Percentiles rank a stretch among this genome's conserved stretches.
phyloP scores from a whole-genome alignment of 2,888 invertebrate species.

The Melolontha melolontha region DNA sequence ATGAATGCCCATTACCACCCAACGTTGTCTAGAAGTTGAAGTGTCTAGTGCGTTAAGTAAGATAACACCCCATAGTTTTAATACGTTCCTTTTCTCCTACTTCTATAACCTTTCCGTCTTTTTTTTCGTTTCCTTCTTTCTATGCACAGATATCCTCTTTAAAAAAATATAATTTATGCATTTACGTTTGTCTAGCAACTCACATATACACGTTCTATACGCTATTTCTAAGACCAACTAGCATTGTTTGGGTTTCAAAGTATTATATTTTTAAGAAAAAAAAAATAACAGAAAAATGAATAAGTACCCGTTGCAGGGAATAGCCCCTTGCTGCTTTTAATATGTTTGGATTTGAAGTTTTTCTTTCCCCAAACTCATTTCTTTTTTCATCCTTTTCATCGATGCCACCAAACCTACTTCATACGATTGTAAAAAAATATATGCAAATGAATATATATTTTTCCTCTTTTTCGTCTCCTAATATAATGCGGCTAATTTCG shows the following conservation, averaged over 20 bases:
- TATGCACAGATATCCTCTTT: constrained; percentile 1
- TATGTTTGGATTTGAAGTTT: constrained; percentile 19
- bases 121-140: background rate
- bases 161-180: constrained; percentile 36
- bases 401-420: constrained; percentile 18
- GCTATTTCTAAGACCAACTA: constrained; percentile 30
- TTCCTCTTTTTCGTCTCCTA: constrained; percentile 14
- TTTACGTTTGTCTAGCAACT: constrained; percentile 27
- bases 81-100: constrained; percentile 21
- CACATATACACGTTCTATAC: constrained; percentile 12
- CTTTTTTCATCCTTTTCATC: constrained; percentile 31
- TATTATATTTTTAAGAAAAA: constrained; percentile 32
- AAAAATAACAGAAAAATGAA: constrained; percentile 7
- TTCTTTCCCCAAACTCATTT: constrained; percentile 3
- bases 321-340: constrained; percentile 34
- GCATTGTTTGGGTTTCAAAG: constrained; percentile 28
- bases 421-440: constrained; percentile 33
- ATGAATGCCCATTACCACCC: constrained; percentile 37
- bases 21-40: constrained; percentile 32
- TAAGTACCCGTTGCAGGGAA: constrained; percentile 14
- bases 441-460: constrained; percentile 2
- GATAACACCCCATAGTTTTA: constrained; percentile 39
- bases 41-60: constrained; percentile 34
- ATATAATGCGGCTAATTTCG: constrained; percentile 36
- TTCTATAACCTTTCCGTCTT: no score